Evolutionary conservation across 2,888 invertebrate genomes (phyloP).

Genomic region (Acrobasis repandana): DNA sequence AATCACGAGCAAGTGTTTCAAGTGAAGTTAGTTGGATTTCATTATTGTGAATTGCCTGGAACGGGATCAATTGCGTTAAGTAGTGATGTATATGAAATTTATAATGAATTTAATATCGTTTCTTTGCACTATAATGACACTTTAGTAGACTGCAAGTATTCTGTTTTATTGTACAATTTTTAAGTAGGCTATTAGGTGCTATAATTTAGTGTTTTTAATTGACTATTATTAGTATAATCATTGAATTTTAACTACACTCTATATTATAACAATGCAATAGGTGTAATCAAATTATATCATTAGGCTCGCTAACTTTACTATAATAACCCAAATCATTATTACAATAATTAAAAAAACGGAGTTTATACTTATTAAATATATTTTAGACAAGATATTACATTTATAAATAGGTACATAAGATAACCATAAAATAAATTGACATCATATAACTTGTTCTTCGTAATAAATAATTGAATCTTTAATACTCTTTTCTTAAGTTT

Average conservation of each 20-base stretch:
- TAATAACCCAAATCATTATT: not conserved
- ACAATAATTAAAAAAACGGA: not conserved
- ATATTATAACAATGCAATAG: not conserved
- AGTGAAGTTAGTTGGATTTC: conserved; percentile 41
- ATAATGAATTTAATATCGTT: conserved; percentile 12
- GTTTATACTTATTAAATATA: not conserved
- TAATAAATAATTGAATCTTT: too few species aligned
- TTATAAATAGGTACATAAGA: too few species aligned
- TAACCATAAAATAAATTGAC: too few species aligned
- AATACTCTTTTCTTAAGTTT: too few species aligned
- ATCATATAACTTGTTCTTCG: too few species aligned
- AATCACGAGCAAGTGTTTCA: conserved; percentile 36
- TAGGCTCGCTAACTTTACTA: not conserved
- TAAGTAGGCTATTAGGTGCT: conserved; percentile 17
- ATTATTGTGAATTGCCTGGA: conserved; percentile 74
- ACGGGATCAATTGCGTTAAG: conserved; percentile 80
- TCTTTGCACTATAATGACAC: conserved; percentile 8
- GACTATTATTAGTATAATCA: not conserved
- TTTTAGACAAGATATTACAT: not conserved
- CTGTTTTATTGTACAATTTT: conserved; percentile 24
- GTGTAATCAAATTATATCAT: conserved; percentile 2
- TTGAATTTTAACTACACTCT: conserved; percentile 1
- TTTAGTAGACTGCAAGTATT: conserved; percentile 20
- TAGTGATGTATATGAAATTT: conserved; percentile 39
- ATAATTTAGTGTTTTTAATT: conserved; percentile 19